Conservation (phyloP, 2,888 invertebrate genomes). For the Pristionchus maxplancki region DNA sequence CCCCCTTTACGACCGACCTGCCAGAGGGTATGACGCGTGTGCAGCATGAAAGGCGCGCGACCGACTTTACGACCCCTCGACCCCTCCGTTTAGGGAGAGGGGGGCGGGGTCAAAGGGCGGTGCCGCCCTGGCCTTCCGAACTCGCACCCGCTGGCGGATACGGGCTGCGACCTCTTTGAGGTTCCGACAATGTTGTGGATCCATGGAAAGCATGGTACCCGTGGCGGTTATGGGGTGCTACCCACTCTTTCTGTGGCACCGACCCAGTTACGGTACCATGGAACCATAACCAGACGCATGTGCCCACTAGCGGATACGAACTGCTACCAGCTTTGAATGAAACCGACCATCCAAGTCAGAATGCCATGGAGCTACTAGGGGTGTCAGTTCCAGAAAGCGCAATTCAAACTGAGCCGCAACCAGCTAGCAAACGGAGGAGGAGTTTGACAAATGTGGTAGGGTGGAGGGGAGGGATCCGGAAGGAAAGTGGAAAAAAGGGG, state of each 20-base stretch:
- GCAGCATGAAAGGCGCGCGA: background rate
- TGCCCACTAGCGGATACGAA: background rate
- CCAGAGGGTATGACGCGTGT: background rate
- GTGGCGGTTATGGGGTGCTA: no score
- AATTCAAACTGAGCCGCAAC: background rate
- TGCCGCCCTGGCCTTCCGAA: background rate
- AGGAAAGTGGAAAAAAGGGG: background rate
- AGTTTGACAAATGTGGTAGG: slow-evolving; percentile 1
- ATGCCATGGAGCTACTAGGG: background rate
- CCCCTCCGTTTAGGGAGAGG: background rate
- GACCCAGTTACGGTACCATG: no score
- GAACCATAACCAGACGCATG: no score
- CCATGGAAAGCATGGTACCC: no score
- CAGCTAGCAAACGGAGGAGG: background rate
- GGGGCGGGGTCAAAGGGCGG: background rate
- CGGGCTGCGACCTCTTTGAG: background rate
- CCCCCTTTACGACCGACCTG: background rate
- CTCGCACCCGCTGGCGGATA: background rate
- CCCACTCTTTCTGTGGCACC: no score
- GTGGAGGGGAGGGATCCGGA: slow-evolving; percentile 1
- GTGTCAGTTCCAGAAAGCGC: no score
- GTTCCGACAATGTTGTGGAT: background rate
- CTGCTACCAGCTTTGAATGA: background rate
- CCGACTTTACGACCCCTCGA: background rate
- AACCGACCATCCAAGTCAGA: background rate